phyloP scores from a whole-genome alignment of 2,113 vertebrate genomes.

The Semicossyphus pulcher region DNA sequence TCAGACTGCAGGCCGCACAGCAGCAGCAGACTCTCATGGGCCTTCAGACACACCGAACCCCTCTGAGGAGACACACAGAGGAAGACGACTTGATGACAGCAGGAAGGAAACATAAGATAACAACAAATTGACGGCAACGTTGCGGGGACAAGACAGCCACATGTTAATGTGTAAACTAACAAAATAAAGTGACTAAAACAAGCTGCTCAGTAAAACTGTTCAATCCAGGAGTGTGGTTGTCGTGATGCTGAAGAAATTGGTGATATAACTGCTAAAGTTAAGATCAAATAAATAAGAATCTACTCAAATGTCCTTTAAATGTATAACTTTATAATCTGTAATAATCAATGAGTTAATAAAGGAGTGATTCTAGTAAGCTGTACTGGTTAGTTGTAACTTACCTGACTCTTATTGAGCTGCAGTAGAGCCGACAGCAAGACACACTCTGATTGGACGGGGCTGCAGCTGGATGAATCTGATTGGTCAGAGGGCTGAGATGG shows the following conservation, averaged over 20 bases:
- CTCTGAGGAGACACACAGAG: slow-evolving; percentile 55
- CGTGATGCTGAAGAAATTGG: too few species aligned
- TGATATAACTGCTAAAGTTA: too few species aligned
- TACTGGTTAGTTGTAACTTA: slow-evolving; percentile 10
- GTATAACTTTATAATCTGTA: too few species aligned
- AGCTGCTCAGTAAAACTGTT: too few species aligned
- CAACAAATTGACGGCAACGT: not conserved
- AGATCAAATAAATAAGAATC: too few species aligned
- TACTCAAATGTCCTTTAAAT: too few species aligned
- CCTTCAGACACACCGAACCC: slow-evolving; percentile 38
- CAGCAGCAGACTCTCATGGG: slow-evolving; percentile 61
- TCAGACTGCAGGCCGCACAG: slow-evolving; percentile 3
- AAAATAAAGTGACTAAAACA: too few species aligned
- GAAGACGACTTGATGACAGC: too few species aligned
- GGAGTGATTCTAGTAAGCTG: not conserved
- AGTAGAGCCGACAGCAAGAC: slow-evolving; percentile 59
- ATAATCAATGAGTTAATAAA: too few species aligned
- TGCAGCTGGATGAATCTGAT: not conserved
- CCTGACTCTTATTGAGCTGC: slow-evolving; percentile 64
- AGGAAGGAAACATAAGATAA: not conserved
- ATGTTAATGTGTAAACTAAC: too few species aligned
- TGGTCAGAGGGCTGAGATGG: not conserved
- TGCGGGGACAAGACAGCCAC: too few species aligned
- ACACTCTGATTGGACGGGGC: not conserved
- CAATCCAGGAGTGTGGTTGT: too few species aligned